Base-by-base conservation (phyloP, 2,888 invertebrate genomes). In the Zaprionus obscuricornis region DNA sequence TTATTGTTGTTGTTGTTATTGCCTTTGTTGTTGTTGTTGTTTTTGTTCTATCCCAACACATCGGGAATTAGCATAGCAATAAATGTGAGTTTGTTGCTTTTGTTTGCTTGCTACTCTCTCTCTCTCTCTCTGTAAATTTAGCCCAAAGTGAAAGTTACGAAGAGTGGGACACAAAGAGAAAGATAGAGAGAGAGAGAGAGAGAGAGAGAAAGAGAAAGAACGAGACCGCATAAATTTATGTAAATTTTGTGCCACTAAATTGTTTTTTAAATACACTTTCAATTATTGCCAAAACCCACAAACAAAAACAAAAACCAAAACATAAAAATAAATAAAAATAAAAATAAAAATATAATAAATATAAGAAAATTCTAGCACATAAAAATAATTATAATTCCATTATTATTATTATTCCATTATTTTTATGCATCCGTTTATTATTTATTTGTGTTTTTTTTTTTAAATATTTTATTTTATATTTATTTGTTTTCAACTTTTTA, bases 221-320 rank as follows among this genome's bases (percentile, higher is more conserved):
- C 51, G 36, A 37, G 51, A 66, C 72, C 72, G 51, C 72, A 78
- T 39, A 58, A 82, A 79, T 75, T 74, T 85, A 85, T 83, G 77
- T 56, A 77, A 83, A 85, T 83, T 70, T 63, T 59, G 43, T 68
- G 59, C 68, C 60, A 34, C 58, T 49, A 83, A 85, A 83, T 74
- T 81, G 83, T 81, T 81, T 83, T 85, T 83, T 81, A 83, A 83
- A 85, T 70, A 76, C 76, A 64, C 71, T 71, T 83, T 83, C 83
- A 77, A 83, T 85, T 83, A 84, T 81, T 65, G 51, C 36, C 37
- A 55, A 49, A 60, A 59, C 62, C 36, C 55, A 67, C 40, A 27
- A 29, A 56, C 6, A 52, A 50, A 50, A 56, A 70, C 34, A 17
- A 47, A 58, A 51, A 27, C 24, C 34, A 27, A 43, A 34, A 16